Conservation (phyloP, 92 coral and sea anemone genomes). For the Zoanthus gigantus region DNA sequence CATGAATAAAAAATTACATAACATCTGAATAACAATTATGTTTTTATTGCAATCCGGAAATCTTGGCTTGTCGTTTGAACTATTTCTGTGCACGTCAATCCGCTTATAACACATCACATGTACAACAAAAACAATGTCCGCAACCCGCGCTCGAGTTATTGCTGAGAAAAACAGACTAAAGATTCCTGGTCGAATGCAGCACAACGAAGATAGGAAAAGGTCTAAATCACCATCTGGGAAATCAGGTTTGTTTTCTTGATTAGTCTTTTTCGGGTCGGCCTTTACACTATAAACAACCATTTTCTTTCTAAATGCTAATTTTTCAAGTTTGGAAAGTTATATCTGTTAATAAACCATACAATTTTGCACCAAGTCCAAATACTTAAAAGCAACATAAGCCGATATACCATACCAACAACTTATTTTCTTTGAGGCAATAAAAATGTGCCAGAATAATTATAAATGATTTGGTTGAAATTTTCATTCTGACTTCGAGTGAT, state of each 20-base stretch:
- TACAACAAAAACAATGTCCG: background rate
- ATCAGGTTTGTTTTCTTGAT: background rate
- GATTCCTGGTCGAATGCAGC: background rate
- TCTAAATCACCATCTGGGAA: background rate
- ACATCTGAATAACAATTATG: background rate
- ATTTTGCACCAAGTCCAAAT: background rate
- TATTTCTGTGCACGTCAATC: background rate
- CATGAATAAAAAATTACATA: constrained; percentile 1
- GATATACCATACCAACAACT: background rate
- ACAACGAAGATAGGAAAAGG: background rate
- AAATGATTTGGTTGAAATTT: background rate
- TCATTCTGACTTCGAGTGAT: background rate
- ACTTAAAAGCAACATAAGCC: background rate
- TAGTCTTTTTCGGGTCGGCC: background rate
- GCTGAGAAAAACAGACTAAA: constrained; percentile 17
- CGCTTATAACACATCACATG: background rate
- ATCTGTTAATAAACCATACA: background rate
- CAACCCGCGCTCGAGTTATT: constrained; percentile 20
- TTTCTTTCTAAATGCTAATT: background rate
- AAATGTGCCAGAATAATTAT: background rate
- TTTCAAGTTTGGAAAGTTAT: background rate
- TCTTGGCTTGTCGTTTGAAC: background rate
- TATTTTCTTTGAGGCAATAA: background rate
- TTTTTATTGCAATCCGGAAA: background rate
- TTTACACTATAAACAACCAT: background rate